Percentiles rank a stretch among this genome's conserved stretches.
phyloP scores from a whole-genome alignment of 2,113 vertebrate genomes.

The Notothenia rossii region DNA sequence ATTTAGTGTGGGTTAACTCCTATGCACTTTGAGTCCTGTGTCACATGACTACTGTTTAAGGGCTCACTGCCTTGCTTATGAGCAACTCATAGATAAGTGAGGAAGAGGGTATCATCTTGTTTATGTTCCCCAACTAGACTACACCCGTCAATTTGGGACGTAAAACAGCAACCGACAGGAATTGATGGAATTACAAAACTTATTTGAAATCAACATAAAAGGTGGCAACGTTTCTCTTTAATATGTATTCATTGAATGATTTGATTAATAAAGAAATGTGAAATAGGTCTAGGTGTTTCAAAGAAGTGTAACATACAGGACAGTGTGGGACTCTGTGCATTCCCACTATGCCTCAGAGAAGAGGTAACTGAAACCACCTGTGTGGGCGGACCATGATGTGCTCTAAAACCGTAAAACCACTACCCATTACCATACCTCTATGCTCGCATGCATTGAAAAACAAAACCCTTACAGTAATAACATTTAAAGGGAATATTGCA shows the following conservation, averaged over 20 bases:
- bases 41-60: too few relatives aligned
- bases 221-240: too few relatives aligned
- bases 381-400: background rate
- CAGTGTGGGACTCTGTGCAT: background rate
- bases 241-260: background rate
- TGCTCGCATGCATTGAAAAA: background rate
- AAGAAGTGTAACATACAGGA: background rate
- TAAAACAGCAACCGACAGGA: too few relatives aligned
- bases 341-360: too few relatives aligned
- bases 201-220: too few relatives aligned
- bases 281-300: background rate
- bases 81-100: too few relatives aligned
- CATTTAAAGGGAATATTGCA: background rate
- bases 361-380: slow-evolving; percentile 1
- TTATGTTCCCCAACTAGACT: too few relatives aligned
- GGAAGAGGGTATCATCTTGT: too few relatives aligned
- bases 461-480: background rate
- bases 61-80: too few relatives aligned
- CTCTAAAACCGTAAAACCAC: background rate
- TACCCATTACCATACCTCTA: background rate
- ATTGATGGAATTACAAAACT: too few relatives aligned
- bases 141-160: too few relatives aligned
- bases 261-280: background rate
- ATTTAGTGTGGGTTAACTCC: background rate
- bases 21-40: background rate